Evolutionary conservation across 1,140 invertebrate genomes (phyloP).

Genomic region (Colletes gigas): DNA sequence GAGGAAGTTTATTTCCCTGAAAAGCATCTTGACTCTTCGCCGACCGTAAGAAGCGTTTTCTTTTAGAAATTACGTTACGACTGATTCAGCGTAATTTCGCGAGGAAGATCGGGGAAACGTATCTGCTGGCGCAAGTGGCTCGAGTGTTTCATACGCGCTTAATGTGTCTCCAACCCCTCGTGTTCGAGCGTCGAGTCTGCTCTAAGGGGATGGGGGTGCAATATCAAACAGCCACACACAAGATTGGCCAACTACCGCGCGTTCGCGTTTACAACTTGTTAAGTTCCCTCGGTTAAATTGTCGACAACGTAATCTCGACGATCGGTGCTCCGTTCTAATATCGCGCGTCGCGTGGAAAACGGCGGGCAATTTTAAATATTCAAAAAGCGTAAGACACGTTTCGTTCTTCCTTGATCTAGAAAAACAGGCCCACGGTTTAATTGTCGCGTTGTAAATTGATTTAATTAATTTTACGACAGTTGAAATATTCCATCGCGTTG

Average conservation of each 20-base stretch:
- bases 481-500: too few species aligned
- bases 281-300: not conserved
- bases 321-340: not conserved
- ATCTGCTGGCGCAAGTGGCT: not conserved
- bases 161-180: not conserved
- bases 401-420: too few species aligned
- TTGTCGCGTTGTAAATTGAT: too few species aligned
- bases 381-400: too few species aligned
- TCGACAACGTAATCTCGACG: not conserved
- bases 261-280: not conserved
- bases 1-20: not conserved
- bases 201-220: not conserved
- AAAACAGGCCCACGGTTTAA: too few species aligned
- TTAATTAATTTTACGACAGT: too few species aligned
- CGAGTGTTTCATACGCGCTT: slow-evolving; percentile 18
- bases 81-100: not conserved
- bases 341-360: not conserved
- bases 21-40: not conserved
- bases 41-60: not conserved
- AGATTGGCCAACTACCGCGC: not conserved
- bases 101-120: slow-evolving; percentile 3
- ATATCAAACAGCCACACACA: not conserved
- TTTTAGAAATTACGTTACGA: not conserved
- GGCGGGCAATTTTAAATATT: not conserved
- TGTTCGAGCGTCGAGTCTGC: not conserved